A percentile compares a stretch with the other conserved stretches of the same genome.
phyloP scores from a whole-genome alignment of 1,140 invertebrate genomes.

The Bactericera cockerelli region DNA sequence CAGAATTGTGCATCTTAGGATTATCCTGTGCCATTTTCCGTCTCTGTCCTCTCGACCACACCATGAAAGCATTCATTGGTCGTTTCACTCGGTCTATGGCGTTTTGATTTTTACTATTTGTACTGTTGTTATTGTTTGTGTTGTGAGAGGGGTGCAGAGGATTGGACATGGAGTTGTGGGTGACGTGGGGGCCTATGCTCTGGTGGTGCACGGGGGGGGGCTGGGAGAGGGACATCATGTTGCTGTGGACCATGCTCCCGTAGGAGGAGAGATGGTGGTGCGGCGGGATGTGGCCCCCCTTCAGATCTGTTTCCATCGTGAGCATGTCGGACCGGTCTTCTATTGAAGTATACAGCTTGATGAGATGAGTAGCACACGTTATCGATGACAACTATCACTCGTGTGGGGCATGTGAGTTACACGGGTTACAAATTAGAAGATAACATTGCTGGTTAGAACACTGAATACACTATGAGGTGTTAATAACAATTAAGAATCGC shows the following conservation, averaged over 20 bases:
- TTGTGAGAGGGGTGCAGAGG: conserved; percentile 34
- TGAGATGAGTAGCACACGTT: not conserved
- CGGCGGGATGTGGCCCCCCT: conserved; percentile 50
- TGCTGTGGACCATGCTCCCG: conserved; percentile 12
- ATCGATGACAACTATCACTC: not conserved
- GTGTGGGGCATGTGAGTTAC: too few species aligned
- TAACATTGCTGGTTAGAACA: too few species aligned
- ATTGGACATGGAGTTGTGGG: conserved; percentile 27
- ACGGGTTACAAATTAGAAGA: too few species aligned
- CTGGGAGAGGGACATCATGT: conserved; percentile 24
- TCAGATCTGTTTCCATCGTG: conserved; percentile 76
- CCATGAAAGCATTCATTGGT: conserved; percentile 99
- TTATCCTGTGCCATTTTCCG: conserved; percentile 99
- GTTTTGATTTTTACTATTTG: conserved; percentile 55
- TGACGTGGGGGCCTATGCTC: conserved; percentile 15
- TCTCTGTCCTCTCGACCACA: conserved; percentile 93
- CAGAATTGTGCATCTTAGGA: conserved; percentile 99
- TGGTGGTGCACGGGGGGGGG: conserved; percentile 28
- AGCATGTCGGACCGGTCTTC: conserved; percentile 47
- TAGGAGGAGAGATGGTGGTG: conserved; percentile 28
- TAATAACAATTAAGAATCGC: too few species aligned
- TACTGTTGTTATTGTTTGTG: conserved; percentile 43
- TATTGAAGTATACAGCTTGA: not conserved
- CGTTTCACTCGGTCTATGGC: conserved; percentile 86
- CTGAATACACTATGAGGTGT: too few species aligned